Evolutionary conservation across 2,113 vertebrate genomes (phyloP).

Genomic region (Bagarius yarrelli): DNA sequence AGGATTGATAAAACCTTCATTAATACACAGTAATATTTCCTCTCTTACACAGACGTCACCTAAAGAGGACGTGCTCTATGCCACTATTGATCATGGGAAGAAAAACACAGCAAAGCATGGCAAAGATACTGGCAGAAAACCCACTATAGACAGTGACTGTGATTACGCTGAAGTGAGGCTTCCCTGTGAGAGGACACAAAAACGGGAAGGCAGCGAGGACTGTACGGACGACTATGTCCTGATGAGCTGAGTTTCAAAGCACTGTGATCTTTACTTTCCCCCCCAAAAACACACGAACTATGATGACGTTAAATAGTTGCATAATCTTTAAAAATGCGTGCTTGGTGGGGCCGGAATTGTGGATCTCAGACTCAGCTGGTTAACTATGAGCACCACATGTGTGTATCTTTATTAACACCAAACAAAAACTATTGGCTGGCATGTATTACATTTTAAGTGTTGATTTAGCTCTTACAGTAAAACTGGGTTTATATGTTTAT

Average conservation of each 20-base stretch:
- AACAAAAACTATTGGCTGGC: background rate
- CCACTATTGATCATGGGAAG: constrained; percentile 62
- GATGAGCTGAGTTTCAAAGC: constrained; percentile 57
- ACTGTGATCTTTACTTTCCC: background rate
- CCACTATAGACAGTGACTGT: constrained; percentile 49
- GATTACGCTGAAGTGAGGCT: constrained; percentile 65
- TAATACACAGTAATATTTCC: background rate
- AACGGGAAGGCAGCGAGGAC: constrained; percentile 48
- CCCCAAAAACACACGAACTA: background rate
- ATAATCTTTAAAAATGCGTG: background rate
- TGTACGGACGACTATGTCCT: constrained; percentile 68
- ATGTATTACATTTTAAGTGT: background rate
- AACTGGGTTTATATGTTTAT: too few relatives aligned
- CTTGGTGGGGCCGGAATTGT: background rate
- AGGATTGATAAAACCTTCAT: background rate
- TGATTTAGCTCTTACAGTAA: too few relatives aligned
- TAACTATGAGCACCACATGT: background rate
- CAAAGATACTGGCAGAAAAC: background rate
- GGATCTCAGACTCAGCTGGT: background rate
- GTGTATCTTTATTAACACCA: background rate
- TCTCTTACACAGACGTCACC: constrained; percentile 18
- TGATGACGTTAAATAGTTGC: background rate
- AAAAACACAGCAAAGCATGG: background rate
- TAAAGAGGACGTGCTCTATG: constrained; percentile 66
- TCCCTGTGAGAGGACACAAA: constrained; percentile 27